Evolutionary conservation across 2,113 vertebrate species (phyloP), one percentile per base, ranked within the genome.

Genomic region (Leptosomus discolor): DNA sequence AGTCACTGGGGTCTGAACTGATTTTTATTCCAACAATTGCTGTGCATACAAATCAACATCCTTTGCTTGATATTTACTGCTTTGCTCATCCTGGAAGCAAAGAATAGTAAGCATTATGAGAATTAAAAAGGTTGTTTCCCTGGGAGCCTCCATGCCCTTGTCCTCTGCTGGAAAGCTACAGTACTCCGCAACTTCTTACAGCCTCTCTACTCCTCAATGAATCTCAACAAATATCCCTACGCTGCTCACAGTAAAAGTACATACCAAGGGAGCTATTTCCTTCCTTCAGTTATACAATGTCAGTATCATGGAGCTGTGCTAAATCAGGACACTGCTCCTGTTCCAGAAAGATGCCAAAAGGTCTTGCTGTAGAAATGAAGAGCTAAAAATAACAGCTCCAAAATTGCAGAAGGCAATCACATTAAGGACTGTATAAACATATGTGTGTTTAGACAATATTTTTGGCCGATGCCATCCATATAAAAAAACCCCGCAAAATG

Each of bases 1-100:
- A 93, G 94, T 95, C 96, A 95, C 77, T 65, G 74, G 82, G 93
- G 91, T 97, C 85, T 96, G 87, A 95, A 94, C 61, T 83, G 95
- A 95, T 97, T 97, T 94, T 96, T 92, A 97, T 96, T 97, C 93
- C 79, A 90, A 89, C 94, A 95, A 93, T 96, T 94, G 92, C 75
- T 91, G 80, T 87, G 88, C 93, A 97, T 97, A 95, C 87, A 96
- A 94, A 96, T 97, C 93, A 96, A 94, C 58, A 91, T 53, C 68
- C 77, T 92, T 85, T 93, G 53, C 95, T 74, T 67, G 87, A 60
- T 96, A 95, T 94, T 96, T 97, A 92, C 81, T 94, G 78, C 89
- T 91, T 85, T 84, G 75, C 93, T 96, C 74, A 90, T 86, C 76
- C 95, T 92, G 54, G 57, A 92, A 90, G 93, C 81, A 89, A 84